These are phyloP conservation scores for Alosa alosa DNA, from an alignment of 2,113 vertebrate genomes.

Conservation along the genomic window DNA sequence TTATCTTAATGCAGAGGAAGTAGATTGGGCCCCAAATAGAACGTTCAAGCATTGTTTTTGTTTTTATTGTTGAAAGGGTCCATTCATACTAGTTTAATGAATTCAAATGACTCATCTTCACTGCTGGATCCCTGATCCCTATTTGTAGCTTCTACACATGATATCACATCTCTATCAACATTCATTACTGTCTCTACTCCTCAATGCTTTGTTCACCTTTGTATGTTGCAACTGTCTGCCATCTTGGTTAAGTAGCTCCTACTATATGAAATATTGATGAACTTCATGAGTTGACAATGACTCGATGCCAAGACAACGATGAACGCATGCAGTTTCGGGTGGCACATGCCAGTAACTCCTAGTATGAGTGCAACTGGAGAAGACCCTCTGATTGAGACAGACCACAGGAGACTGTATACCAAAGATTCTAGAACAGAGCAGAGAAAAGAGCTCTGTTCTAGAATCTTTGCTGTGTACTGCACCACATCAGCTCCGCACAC, in stretches of 20 bases:
- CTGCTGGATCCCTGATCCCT: not conserved
- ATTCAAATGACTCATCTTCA: not conserved
- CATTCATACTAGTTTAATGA: not conserved
- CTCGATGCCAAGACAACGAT: not conserved
- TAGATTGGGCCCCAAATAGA: no score
- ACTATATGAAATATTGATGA: slow-evolving; percentile 2
- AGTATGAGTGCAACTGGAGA: not conserved
- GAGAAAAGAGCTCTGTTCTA: no score
- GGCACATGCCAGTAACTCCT: not conserved
- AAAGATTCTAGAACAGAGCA: no score
- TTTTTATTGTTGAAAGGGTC: no score
- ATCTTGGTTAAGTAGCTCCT: not conserved
- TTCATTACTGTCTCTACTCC: not conserved
- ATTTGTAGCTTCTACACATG: not conserved
- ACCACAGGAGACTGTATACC: not conserved
- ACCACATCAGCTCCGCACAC: not conserved
- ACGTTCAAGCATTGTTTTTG: no score
- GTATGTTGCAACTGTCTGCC: not conserved
- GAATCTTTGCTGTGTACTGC: not conserved
- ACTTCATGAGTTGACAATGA: not conserved
- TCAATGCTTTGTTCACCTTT: not conserved
- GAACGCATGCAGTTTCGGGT: not conserved
- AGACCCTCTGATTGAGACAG: not conserved
- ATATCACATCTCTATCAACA: not conserved
- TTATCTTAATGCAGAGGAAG: no score